Conservation (phyloP, 2,888 invertebrate species). For the Caenorhabditis sinica region DNA sequence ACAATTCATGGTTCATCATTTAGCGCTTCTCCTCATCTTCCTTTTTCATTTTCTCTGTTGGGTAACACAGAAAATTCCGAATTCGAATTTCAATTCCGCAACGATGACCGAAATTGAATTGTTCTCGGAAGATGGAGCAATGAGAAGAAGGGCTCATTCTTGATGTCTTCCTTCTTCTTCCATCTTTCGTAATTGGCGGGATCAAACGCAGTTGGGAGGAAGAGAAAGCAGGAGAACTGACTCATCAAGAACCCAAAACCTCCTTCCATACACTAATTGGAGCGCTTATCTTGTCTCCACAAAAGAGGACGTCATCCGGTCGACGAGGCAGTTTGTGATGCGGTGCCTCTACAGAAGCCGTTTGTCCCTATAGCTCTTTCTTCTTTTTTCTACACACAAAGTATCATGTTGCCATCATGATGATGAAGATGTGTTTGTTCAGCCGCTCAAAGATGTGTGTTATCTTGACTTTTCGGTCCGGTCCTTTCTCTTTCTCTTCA, state of each 20-base stretch:
- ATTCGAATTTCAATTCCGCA: constrained; percentile 49
- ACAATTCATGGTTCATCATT: constrained; percentile 61
- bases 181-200: constrained; percentile 54
- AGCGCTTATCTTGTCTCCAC: constrained; percentile 46
- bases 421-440: constrained; percentile 61
- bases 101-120: constrained; percentile 44
- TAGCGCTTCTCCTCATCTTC: constrained; percentile 40
- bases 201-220: constrained; percentile 24
- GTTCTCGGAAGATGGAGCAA: constrained; percentile 33
- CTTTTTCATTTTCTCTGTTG: constrained; percentile 13
- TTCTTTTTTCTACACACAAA: constrained; percentile 48
- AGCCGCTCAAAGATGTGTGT: constrained; percentile 60
- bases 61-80: constrained; percentile 22
- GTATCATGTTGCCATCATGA: constrained; percentile 63
- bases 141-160: constrained; percentile 43
- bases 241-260: constrained; percentile 42
- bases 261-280: constrained; percentile 38
- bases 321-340: constrained; percentile 19
- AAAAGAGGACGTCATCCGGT: constrained; percentile 52
- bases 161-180: constrained; percentile 46
- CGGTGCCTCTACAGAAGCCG: constrained; percentile 41
- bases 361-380: constrained; percentile 29
- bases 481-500: constrained; percentile 9
- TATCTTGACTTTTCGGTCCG: constrained; percentile 59
- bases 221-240: constrained; percentile 25